phyloP scores from a whole-genome alignment of 2,797 vertebrate genomes.

The Phyllotis vaccarum region DNA sequence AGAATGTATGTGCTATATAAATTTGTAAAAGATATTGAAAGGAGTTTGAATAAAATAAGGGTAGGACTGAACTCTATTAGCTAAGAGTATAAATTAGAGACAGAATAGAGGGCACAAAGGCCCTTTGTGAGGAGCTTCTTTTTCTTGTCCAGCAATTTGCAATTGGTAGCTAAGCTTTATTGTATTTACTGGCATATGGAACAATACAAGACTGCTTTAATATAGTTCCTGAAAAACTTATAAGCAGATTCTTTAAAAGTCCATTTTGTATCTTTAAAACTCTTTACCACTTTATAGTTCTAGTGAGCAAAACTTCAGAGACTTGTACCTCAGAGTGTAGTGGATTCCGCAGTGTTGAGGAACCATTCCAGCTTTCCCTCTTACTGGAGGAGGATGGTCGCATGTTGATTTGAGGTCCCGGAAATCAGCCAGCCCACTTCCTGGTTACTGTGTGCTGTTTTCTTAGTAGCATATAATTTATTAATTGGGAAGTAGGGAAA shows the following conservation, averaged over 20 bases:
- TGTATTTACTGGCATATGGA: constrained; percentile 24
- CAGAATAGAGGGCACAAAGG: neutral
- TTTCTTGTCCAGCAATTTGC: neutral
- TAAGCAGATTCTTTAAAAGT: constrained; percentile 29
- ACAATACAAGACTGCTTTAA: neutral
- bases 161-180: constrained; percentile 30
- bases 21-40: neutral
- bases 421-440: neutral
- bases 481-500: neutral
- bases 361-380: neutral
- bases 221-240: constrained; percentile 34
- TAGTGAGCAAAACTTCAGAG: neutral
- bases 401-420: neutral
- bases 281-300: neutral
- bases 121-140: neutral
- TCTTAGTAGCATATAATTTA: constrained; percentile 9
- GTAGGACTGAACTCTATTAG: neutral
- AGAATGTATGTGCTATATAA: neutral
- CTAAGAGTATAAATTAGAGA: neutral
- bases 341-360: neutral
- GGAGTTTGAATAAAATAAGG: neutral
- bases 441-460: neutral
- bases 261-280: constrained; percentile 17
- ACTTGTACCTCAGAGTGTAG: neutral
- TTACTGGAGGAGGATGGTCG: neutral